A percentile compares a stretch with the other conserved stretches of the same genome.
phyloP scores from a whole-genome alignment of 2,113 vertebrate species.

The Hypanus sabinus region DNA sequence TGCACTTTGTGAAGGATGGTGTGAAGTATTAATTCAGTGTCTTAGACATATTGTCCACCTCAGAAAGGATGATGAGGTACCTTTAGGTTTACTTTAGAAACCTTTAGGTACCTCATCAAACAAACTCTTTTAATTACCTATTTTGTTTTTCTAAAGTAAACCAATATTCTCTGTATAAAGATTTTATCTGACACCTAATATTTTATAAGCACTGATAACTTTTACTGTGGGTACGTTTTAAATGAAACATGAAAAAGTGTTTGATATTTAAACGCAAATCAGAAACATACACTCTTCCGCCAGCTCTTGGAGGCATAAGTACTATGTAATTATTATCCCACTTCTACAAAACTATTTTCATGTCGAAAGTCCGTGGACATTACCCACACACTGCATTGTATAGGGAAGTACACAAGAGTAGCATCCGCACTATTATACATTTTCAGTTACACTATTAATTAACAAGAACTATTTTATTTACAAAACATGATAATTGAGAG shows the following conservation, averaged over 20 bases:
- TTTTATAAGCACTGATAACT: too few relatives aligned
- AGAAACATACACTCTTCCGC: neutral
- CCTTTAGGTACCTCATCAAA: neutral
- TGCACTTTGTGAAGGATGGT: neutral
- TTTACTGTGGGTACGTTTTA: too few relatives aligned
- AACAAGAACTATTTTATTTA: neutral
- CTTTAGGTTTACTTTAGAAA: too few relatives aligned
- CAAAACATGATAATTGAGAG: neutral
- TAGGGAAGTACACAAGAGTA: neutral
- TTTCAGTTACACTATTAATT: neutral
- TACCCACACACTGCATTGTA: neutral
- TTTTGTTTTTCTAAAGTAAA: neutral
- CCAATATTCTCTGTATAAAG: neutral
- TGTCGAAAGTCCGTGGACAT: neutral
- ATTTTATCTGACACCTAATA: too few relatives aligned
- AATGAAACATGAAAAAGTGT: neutral
- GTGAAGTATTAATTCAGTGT: neutral
- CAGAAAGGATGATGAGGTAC: neutral
- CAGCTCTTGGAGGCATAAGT: too few relatives aligned
- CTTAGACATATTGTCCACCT: neutral
- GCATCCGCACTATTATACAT: neutral
- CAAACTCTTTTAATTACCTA: neutral
- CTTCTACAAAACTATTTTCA: neutral
- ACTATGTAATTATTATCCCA: neutral
- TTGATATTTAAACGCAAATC: neutral